These are phyloP conservation scores for Plecturocebus donacophilus DNA, from an alignment of 2,113 vertebrate species.

Conservation along the genomic window DNA sequence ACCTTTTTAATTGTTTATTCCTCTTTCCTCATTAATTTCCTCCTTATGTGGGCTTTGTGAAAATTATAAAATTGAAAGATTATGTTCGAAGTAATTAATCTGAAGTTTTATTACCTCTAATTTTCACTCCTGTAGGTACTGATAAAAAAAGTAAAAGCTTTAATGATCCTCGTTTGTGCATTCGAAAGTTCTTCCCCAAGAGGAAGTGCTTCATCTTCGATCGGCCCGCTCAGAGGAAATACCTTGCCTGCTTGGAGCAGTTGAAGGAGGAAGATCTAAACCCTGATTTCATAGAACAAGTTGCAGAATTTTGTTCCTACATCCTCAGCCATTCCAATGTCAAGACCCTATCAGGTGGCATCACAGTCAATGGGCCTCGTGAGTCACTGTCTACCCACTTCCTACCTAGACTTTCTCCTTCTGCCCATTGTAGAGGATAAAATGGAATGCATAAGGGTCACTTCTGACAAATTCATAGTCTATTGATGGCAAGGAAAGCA, in stretches of 20 bases:
- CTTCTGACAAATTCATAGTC: background rate
- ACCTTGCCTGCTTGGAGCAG: slow-evolving; percentile 1
- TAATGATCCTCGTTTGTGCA: slow-evolving; percentile 34
- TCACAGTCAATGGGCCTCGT: slow-evolving; percentile 58
- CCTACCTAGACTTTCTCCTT: background rate
- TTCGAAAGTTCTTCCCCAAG: slow-evolving; percentile 59
- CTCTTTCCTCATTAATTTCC: background rate
- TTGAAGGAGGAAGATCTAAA: slow-evolving; percentile 43
- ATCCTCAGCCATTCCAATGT: background rate
- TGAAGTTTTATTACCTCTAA: background rate
- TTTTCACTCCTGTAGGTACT: background rate
- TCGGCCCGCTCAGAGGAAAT: background rate
- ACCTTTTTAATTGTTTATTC: background rate
- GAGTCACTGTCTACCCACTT: background rate
- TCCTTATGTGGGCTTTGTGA: background rate
- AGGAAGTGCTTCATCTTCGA: slow-evolving; percentile 77
- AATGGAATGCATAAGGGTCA: background rate
- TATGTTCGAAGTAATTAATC: background rate
- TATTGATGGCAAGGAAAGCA: background rate
- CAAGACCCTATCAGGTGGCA: slow-evolving; percentile 56
- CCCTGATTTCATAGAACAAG: slow-evolving; percentile 47
- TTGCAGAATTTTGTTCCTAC: slow-evolving; percentile 33
- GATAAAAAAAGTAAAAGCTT: background rate
- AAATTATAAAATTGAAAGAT: background rate
- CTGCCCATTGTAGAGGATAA: background rate